phyloP scores from a whole-genome alignment of 2,797 vertebrate genomes.

The Sebastes trivittatus region DNA sequence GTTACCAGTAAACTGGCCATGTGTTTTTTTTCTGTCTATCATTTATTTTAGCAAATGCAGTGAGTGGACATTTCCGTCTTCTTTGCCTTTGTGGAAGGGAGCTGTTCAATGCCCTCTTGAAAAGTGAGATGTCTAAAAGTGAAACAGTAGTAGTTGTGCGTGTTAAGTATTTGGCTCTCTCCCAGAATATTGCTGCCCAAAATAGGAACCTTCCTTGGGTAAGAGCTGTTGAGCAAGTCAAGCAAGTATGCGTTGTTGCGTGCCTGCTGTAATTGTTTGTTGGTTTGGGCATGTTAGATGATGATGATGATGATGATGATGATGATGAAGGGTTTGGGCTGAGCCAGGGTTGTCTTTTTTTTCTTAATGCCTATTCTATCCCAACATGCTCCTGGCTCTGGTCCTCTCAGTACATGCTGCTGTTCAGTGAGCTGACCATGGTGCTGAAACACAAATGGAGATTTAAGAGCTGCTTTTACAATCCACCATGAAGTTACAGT shows the following conservation, averaged over 20 bases:
- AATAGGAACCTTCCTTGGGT: not conserved
- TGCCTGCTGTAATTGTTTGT: not conserved
- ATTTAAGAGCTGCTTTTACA: not conserved
- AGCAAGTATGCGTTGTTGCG: not conserved
- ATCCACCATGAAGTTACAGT: not conserved
- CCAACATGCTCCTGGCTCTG: not conserved
- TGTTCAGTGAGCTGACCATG: slow-evolving; percentile 45
- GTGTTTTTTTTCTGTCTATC: not conserved
- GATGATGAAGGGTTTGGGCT: not conserved
- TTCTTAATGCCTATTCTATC: too few species aligned
- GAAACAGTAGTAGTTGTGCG: not conserved
- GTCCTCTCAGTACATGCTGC: not conserved
- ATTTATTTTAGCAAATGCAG: not conserved
- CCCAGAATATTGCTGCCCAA: not conserved
- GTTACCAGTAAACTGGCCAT: too few species aligned
- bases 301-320: not conserved
- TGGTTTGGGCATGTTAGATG: not conserved
- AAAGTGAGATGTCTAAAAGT: not conserved
- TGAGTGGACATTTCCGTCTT: too few species aligned
- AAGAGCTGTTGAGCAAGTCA: not conserved
- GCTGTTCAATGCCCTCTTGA: not conserved
- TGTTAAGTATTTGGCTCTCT: not conserved
- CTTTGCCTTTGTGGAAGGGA: not conserved
- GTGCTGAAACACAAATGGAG: slow-evolving; percentile 49
- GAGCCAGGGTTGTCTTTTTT: not conserved